Conservation (phyloP, 2,797 vertebrate genomes). For the Trachurus trachurus region DNA sequence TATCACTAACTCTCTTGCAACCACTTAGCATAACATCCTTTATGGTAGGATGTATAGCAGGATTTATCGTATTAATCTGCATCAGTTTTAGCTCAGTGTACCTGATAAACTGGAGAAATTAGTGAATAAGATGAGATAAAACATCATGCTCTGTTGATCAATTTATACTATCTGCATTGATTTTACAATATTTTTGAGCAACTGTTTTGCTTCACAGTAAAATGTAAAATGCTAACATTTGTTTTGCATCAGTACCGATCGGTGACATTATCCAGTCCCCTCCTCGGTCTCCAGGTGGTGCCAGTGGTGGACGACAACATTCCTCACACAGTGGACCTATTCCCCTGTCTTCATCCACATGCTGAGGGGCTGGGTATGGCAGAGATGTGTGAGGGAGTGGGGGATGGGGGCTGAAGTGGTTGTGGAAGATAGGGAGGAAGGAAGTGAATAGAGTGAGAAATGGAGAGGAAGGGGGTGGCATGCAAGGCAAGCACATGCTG, state of each 20-base stretch:
- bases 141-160: not conserved
- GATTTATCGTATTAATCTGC: not conserved
- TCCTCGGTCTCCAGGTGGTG: conserved; percentile 78
- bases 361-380: conserved; percentile 71
- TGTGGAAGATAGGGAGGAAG: conserved; percentile 79
- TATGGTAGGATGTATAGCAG: not conserved
- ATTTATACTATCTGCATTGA: not conserved
- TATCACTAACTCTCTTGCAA: too few relatives aligned
- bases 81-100: not conserved
- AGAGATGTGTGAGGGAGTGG: conserved; percentile 77
- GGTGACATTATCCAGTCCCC: conserved; percentile 60
- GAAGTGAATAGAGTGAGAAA: conserved; percentile 84
- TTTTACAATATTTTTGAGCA: not conserved
- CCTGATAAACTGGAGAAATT: not conserved
- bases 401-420: conserved; percentile 79
- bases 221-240: conserved; percentile 30
- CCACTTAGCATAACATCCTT: not conserved
- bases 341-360: conserved; percentile 73
- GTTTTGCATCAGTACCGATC: conserved; percentile 28
- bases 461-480: conserved; percentile 72
- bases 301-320: conserved; percentile 66
- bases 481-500: conserved; percentile 86
- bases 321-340: conserved; percentile 62
- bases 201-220: not conserved
- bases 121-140: not conserved